Evolutionary conservation across 1,140 invertebrate genomes (phyloP).

Genomic region (Steinernema khuongi): DNA sequence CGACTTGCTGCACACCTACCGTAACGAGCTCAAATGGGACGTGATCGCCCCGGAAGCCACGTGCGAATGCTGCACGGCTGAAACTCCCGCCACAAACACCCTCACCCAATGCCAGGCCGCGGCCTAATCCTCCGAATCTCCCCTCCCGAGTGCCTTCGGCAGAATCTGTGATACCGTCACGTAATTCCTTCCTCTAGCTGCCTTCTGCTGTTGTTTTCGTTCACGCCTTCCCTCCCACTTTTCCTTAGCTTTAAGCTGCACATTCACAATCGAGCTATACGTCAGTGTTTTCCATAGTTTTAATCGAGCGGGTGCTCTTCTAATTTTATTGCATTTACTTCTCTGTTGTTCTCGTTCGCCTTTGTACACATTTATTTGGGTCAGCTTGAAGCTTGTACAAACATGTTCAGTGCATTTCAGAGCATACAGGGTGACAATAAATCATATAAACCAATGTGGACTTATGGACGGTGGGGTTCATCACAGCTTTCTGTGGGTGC

Average conservation of each 20-base stretch:
- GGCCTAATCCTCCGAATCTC: neutral
- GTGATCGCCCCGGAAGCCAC: neutral
- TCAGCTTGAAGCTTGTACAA: neutral
- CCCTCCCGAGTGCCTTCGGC: neutral
- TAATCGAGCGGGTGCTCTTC: slow-evolving; percentile 13
- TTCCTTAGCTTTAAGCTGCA: slow-evolving; percentile 11
- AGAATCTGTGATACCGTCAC: neutral
- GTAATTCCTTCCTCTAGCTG: neutral
- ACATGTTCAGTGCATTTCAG: too few relatives aligned
- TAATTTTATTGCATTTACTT: slow-evolving; percentile 7
- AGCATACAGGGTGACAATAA: too few relatives aligned
- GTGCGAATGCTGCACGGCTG: slow-evolving; percentile 14
- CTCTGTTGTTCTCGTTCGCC: neutral
- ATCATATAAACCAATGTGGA: too few relatives aligned
- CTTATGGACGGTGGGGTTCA: too few relatives aligned
- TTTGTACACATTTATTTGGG: neutral
- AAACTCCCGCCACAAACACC: neutral
- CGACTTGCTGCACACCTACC: slow-evolving; percentile 38
- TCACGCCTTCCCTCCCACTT: neutral
- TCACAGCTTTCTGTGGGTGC: too few relatives aligned
- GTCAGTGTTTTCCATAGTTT: neutral
- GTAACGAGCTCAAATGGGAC: slow-evolving; percentile 26
- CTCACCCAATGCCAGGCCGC: neutral
- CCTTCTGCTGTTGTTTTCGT: neutral
- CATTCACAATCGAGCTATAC: slow-evolving; percentile 11